Evolutionary conservation across 2,888 invertebrate species (phyloP).

Genomic region (Torymus aiolomorphi): DNA sequence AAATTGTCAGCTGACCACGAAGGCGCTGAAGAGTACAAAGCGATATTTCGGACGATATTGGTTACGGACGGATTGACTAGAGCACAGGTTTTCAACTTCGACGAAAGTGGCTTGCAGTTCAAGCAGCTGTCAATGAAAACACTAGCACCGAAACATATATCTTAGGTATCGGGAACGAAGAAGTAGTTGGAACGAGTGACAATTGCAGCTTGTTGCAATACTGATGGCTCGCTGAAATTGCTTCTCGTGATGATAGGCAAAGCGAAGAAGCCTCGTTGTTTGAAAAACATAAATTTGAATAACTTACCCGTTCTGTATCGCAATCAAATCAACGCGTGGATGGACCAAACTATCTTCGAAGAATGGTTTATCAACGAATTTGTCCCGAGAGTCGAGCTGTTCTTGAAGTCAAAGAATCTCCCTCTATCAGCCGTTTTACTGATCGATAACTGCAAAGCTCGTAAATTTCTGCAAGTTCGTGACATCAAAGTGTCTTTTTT

Average conservation of each 20-base stretch:
- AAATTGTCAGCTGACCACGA: background rate
- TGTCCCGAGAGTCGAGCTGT: too few species aligned
- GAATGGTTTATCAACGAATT: too few species aligned
- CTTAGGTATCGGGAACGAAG: background rate
- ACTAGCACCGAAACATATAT: background rate
- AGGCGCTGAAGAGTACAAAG: background rate
- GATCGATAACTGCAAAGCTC: too few species aligned
- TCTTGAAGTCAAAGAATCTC: too few species aligned
- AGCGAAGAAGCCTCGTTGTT: conserved; percentile 4
- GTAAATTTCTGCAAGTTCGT: too few species aligned
- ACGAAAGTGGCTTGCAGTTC: background rate
- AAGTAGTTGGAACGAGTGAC: conserved; percentile 30
- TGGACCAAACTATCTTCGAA: too few species aligned
- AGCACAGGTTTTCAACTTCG: conserved; percentile 3
- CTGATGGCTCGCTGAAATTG: conserved; percentile 8
- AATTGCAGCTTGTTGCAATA: conserved; percentile 41
- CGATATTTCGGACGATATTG: too few species aligned
- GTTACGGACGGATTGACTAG: too few species aligned
- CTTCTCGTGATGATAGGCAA: conserved; percentile 6
- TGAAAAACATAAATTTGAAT: too few species aligned
- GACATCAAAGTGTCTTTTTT: too few species aligned
- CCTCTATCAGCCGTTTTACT: too few species aligned
- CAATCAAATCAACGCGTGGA: background rate
- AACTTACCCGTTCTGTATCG: background rate
- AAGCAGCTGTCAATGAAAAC: background rate